Evolutionary conservation across 2,888 invertebrate species (phyloP).

Genomic region (Drosophila kambysellisi): DNA sequence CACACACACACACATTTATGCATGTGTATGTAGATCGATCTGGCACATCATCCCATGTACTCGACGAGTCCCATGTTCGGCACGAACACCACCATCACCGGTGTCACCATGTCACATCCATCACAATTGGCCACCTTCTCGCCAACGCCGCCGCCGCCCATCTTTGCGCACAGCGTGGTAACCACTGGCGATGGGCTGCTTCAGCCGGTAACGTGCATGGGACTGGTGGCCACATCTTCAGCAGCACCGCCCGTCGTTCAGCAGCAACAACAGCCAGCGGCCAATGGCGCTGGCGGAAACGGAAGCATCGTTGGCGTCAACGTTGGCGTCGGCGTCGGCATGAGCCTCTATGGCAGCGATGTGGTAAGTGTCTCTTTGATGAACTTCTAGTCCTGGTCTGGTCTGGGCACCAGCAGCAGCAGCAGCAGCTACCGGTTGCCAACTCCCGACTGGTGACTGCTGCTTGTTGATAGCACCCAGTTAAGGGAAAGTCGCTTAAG

Average conservation of each 20-base stretch:
- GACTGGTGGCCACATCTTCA: slow-evolving; percentile 77
- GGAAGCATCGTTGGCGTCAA: slow-evolving; percentile 78
- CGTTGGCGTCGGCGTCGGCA: slow-evolving; percentile 67
- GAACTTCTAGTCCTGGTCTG: slow-evolving; percentile 60
- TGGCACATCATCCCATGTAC: slow-evolving; percentile 85
- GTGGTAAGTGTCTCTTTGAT: slow-evolving; percentile 83
- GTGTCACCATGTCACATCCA: slow-evolving; percentile 85
- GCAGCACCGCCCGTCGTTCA: slow-evolving; percentile 55
- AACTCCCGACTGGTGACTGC: slow-evolving; percentile 19
- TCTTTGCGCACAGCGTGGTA: slow-evolving; percentile 84
- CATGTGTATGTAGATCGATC: slow-evolving; percentile 82
- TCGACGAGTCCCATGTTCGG: slow-evolving; percentile 85
- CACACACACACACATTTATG: background rate
- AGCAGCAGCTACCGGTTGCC: slow-evolving; percentile 20
- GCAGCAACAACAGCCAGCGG: slow-evolving; percentile 65
- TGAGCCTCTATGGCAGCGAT: slow-evolving; percentile 82
- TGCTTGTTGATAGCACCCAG: slow-evolving; percentile 68
- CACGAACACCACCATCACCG: slow-evolving; percentile 83
- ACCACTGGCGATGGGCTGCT: slow-evolving; percentile 78
- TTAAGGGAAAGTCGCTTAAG: slow-evolving; percentile 64
- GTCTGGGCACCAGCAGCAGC: slow-evolving; percentile 30
- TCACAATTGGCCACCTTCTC: slow-evolving; percentile 85
- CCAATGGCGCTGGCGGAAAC: slow-evolving; percentile 72
- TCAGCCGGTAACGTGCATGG: slow-evolving; percentile 81
- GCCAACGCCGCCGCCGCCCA: slow-evolving; percentile 82